These are phyloP conservation scores for Tichodroma muraria DNA, from an alignment of 2,113 vertebrate genomes.

Conservation along the genomic window DNA sequence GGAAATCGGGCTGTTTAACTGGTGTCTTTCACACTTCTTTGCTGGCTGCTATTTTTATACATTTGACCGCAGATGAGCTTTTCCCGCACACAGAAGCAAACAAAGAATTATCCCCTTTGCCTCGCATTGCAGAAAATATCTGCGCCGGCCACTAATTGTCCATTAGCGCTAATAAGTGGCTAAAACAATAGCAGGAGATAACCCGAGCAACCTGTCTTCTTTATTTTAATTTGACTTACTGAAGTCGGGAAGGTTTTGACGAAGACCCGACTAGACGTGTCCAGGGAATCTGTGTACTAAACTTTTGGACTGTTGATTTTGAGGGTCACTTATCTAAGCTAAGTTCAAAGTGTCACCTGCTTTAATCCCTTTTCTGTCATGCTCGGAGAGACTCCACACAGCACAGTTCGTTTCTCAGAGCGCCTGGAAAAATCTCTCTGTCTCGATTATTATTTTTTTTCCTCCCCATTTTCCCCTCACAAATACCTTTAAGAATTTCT, in stretches of 20 bases:
- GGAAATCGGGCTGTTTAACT: neutral
- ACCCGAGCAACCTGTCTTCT: conserved; percentile 60
- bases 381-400: conserved; percentile 48
- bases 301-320: conserved; percentile 70
- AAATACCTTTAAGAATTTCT: neutral
- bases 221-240: conserved; percentile 53
- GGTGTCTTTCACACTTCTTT: conserved; percentile 45
- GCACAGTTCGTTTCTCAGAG: neutral
- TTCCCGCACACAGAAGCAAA: conserved; percentile 44
- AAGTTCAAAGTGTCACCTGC: conserved; percentile 69
- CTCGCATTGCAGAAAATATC: neutral
- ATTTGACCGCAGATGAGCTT: neutral
- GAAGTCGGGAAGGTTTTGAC: conserved; percentile 56
- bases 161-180: conserved; percentile 59
- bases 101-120: conserved; percentile 15
- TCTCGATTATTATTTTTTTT: neutral
- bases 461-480: neutral
- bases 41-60: conserved; percentile 58
- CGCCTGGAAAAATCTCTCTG: neutral
- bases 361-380: conserved; percentile 66
- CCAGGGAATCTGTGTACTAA: conserved; percentile 65
- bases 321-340: conserved; percentile 68
- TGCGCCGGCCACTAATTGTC: conserved; percentile 53
- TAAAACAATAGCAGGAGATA: conserved; percentile 66
- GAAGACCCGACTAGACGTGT: conserved; percentile 56